Base-by-base conservation (phyloP, 2,888 invertebrate genomes). In the Caenorhabditis sulstoni region DNA sequence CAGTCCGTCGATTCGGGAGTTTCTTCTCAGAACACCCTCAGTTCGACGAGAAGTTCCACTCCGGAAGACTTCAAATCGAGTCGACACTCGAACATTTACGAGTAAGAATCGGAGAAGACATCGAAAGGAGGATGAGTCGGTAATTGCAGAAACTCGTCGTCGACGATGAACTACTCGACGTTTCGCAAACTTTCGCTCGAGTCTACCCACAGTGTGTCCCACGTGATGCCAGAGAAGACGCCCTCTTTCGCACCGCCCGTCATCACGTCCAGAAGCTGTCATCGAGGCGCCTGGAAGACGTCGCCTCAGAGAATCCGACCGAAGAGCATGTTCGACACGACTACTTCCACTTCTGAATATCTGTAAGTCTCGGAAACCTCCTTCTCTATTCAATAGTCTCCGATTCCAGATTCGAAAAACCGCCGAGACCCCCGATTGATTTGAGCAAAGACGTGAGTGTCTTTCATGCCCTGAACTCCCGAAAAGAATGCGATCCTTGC, bases 1-100 rank as follows among this genome's bases (percentile, higher is more conserved):
- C 77, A 76, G 66, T 81, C 81, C 35, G 83, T 81, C 18, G 83
- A 83, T 71, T 83, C 83, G 22, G 83, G 81, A 23, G 59, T 83
- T 7, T 80, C 79, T 7, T 75, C 75, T 20, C 70, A 77, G 47
- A 77, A 77, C 16, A 77, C 77, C 16, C 44, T 77, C 3, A 77
- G 70, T 44, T 77, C 77, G n/a, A 77, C 77, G 7, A 50, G 77
- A 16, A 71, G 77, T 61, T 77, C 77, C 5, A 71, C 77, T 12
- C 77, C 77, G n/a, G 77, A 77, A 55, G 70, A 76, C 44, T 62
- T 67, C 44, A 47, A 57, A 11, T 57, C 66, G 5, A 57, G 58
- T 45, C 57, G 76, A n/a, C 64, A 70, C 52, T 76, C 76, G 14
- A 76, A 76, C 39, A 68, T 70, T 47, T 76, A 76, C 35, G 76